phyloP scores from a whole-genome alignment of 2,888 invertebrate species.

The Conistra vaccinii region DNA sequence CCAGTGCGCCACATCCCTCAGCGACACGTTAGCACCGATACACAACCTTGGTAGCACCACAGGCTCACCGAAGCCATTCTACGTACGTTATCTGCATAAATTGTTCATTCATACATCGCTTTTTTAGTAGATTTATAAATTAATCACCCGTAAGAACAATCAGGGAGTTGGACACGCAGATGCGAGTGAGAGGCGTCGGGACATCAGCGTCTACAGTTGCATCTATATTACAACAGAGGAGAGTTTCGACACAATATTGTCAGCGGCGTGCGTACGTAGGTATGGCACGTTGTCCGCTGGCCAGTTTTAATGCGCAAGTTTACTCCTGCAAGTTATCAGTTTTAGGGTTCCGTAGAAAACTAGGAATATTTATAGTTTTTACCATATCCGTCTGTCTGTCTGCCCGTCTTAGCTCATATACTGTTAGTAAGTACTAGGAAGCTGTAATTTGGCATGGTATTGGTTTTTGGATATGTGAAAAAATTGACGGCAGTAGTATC shows the following conservation, averaged over 20 bases:
- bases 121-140: background rate
- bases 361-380: no score
- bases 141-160: background rate
- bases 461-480: no score
- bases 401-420: no score
- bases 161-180: background rate
- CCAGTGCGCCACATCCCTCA: no score
- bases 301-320: background rate
- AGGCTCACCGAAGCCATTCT: background rate
- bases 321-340: background rate
- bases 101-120: constrained; percentile 1
- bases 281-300: background rate
- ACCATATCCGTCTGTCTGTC: no score
- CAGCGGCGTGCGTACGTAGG: background rate
- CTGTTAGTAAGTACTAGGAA: no score
- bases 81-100: background rate
- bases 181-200: background rate
- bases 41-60: background rate
- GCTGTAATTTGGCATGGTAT: no score
- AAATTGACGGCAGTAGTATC: no score
- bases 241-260: background rate
- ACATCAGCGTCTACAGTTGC: background rate
- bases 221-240: background rate
- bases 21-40: no score
- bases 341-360: background rate